Base-by-base conservation (phyloP, 2,888 invertebrate species). In the Drosophila infuscata region DNA sequence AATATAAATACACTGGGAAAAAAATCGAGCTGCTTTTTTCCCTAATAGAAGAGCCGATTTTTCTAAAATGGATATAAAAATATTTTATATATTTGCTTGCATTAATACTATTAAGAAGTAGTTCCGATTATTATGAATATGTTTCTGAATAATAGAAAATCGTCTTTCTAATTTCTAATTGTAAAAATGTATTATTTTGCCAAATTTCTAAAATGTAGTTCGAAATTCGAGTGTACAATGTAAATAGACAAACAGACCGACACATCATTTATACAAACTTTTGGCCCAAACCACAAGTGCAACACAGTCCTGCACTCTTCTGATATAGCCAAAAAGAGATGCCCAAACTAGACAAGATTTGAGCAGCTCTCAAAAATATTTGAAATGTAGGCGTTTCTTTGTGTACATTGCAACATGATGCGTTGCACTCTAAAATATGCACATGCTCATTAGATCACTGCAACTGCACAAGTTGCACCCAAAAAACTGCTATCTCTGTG, bases 331-430 rank as follows among this genome's bases (percentile, higher is more conserved):
- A 64, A 58, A 35, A 46, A 1, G 9, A 46, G 29, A 46, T 64
- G 33, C 59, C 33, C 49, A 54, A 70, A 64, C 70, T 64, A 77
- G 66, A 64, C 78, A 49, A 38, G 54, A 61, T 46, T 46, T 7
- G 30, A 46, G 15, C 36, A 46, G 46, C 38, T 52, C 53, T 58
- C 38, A 15, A 33, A 29, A 41, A 25, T 30, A 11, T n/a, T 32
- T 32, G 46, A 38, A 64, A 60, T 32, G 67, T 73, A 67, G 69
- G 79, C 62, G 66, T 66, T 56, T 46, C 15, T 25, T 46, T 68
- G 72, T 71, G 52, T 82, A 58, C 48, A 71, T 66, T 78, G 61
- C 53, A 59, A 73, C 25, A 49, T 25, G 35, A 71, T 73, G 70
- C 66, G 59, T 73, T 73, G 57, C 61, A 64, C 57, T 56, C 17